These are phyloP conservation scores for Creontiades dilutus DNA, from an alignment of 2,888 invertebrate genomes.

Conservation along the genomic window DNA sequence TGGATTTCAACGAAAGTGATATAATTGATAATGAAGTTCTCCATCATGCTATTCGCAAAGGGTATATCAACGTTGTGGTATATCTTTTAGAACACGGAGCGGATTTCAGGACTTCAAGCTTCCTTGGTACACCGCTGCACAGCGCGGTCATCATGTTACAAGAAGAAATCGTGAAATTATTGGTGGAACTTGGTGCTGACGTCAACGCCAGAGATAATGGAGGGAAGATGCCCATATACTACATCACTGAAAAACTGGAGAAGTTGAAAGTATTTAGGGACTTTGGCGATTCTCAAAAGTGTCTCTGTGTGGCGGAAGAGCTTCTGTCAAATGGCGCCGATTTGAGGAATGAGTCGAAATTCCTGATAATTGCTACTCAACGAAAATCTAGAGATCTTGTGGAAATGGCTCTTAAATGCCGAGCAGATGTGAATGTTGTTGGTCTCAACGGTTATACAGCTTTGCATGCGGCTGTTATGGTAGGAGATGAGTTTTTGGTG, in stretches of 20 bases:
- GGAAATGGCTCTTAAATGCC: conserved; percentile 46
- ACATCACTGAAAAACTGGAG: conserved; percentile 11
- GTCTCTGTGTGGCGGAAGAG: conserved; percentile 22
- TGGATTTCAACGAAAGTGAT: conserved; percentile 38
- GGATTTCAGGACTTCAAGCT: conserved; percentile 15
- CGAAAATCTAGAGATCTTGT: conserved; percentile 2
- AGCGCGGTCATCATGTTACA: conserved; percentile 48
- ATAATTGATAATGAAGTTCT: conserved; percentile 29
- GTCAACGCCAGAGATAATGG: conserved; percentile 38
- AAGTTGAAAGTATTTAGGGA: conserved; percentile 5
- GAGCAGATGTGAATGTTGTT: conserved; percentile 26
- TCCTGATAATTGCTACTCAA: conserved; percentile 15
- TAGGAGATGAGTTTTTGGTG: background rate
- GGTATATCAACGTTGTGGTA: conserved; percentile 29
- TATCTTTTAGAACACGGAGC: conserved; percentile 48
- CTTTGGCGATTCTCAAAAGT: background rate
- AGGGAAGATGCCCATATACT: conserved; percentile 19
- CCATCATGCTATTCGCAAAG: conserved; percentile 33
- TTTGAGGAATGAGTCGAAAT: conserved; percentile 31
- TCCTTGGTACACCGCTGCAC: conserved; percentile 47
- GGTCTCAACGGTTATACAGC: background rate
- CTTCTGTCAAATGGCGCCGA: conserved; percentile 40
- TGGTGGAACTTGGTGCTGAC: conserved; percentile 36
- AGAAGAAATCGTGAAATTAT: conserved; percentile 32
- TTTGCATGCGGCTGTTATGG: conserved; percentile 44